Conservation (phyloP, 1,140 invertebrate genomes). For the Hylyphantes graminicola region DNA sequence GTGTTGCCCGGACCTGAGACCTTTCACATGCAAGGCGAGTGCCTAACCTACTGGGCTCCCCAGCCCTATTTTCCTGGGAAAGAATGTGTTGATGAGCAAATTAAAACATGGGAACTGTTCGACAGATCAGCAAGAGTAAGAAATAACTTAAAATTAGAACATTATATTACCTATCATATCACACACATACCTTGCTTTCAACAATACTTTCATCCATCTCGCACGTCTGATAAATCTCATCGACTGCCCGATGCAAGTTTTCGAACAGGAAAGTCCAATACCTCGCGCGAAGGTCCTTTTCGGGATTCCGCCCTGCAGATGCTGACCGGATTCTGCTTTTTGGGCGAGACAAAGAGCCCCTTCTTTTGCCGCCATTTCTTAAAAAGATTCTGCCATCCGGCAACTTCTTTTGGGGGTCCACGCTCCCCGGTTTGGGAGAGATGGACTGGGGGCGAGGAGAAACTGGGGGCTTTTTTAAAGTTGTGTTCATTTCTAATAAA, state of each 20-base stretch:
- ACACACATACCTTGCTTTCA: slow-evolving; percentile 73
- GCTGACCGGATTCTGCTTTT: slow-evolving; percentile 79
- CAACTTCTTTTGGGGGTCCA: not conserved
- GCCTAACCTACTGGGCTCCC: too few relatives aligned
- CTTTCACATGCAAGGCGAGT: too few relatives aligned
- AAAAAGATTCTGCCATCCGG: slow-evolving; percentile 27
- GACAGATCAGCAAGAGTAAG: too few relatives aligned
- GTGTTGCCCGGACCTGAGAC: too few relatives aligned
- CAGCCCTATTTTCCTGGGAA: too few relatives aligned
- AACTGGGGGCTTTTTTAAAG: slow-evolving; percentile 75
- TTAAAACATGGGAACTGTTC: too few relatives aligned
- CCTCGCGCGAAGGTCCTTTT: slow-evolving; percentile 86
- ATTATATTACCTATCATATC: not conserved
- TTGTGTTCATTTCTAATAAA: slow-evolving; percentile 68
- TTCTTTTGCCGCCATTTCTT: slow-evolving; percentile 19
- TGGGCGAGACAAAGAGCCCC: slow-evolving; percentile 64
- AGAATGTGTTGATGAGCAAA: too few relatives aligned
- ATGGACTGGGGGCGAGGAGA: slow-evolving; percentile 66
- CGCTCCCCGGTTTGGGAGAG: slow-evolving; percentile 31
- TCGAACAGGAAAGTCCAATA: slow-evolving; percentile 97
- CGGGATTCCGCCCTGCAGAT: slow-evolving; percentile 86
- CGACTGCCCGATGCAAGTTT: slow-evolving; percentile 89
- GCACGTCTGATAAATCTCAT: slow-evolving; percentile 77
- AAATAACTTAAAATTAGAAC: too few relatives aligned
- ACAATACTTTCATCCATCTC: slow-evolving; percentile 75